A percentile compares a stretch with the other conserved stretches of the same genome.
These are phyloP conservation scores for Pangasius larnaudii DNA, from an alignment of 2,797 vertebrate genomes.

Conservation along the genomic window DNA sequence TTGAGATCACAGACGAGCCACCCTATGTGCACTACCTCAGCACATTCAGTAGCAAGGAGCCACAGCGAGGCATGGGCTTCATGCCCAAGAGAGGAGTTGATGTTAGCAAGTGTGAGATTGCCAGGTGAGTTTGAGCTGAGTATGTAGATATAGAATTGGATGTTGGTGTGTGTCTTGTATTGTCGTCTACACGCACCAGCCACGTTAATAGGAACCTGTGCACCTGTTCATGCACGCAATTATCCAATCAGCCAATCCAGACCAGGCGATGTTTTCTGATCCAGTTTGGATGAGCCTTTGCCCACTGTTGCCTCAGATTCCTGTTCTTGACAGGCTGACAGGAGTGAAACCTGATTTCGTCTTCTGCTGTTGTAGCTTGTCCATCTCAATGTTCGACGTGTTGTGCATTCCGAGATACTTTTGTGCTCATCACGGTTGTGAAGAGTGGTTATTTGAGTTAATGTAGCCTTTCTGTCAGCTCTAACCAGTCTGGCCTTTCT, in stretches of 20 bases:
- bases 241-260: slow-evolving; percentile 1
- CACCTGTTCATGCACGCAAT: neutral
- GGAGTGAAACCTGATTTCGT: neutral
- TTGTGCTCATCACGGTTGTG: neutral
- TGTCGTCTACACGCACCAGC: neutral
- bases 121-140: slow-evolving; percentile 78
- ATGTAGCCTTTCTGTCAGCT: neutral
- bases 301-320: neutral
- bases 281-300: neutral
- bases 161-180: neutral
- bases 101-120: slow-evolving; percentile 97
- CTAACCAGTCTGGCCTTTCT: neutral
- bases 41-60: slow-evolving; percentile 97
- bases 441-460: neutral
- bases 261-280: neutral
- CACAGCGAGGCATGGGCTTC: slow-evolving; percentile 96
- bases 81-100: slow-evolving; percentile 97
- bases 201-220: neutral
- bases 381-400: neutral
- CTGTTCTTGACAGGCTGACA: neutral
- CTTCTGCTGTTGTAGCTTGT: neutral
- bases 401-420: neutral
- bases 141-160: slow-evolving; percentile 2
- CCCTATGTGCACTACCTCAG: slow-evolving; percentile 96
- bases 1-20: slow-evolving; percentile 92